Percentiles rank a stretch among this genome's conserved stretches.
phyloP scores from a whole-genome alignment of 2,113 vertebrate species.

The Antigone vipio region DNA sequence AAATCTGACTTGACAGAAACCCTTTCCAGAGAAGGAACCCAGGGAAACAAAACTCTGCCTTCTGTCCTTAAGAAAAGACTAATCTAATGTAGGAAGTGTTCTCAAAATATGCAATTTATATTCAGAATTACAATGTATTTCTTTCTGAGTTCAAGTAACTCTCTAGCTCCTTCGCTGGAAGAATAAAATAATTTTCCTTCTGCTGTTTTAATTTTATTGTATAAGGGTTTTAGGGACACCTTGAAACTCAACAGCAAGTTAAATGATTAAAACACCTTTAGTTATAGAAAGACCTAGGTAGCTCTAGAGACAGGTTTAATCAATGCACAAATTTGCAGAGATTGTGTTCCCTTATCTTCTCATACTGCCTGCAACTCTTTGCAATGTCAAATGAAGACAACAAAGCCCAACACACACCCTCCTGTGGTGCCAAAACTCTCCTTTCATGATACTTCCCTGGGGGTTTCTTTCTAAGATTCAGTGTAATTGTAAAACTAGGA shows the following conservation, averaged over 20 bases:
- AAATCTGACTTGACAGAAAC: constrained; percentile 20
- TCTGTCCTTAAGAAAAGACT: neutral
- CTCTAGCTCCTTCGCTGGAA: neutral
- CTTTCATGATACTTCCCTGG: neutral
- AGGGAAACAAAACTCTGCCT: neutral
- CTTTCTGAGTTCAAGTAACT: neutral
- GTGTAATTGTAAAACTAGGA: neutral
- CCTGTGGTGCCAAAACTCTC: neutral
- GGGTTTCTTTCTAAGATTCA: neutral
- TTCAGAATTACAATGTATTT: neutral
- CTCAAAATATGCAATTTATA: neutral
- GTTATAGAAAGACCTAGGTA: neutral
- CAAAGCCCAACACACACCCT: neutral
- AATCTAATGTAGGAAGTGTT: neutral
- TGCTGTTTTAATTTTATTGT: neutral
- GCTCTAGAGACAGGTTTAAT: neutral
- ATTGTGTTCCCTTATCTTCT: neutral
- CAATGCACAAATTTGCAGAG: neutral
- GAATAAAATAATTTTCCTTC: neutral
- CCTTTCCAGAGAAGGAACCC: neutral
- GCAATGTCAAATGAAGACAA: neutral
- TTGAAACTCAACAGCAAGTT: neutral
- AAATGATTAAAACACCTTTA: neutral
- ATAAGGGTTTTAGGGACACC: neutral
- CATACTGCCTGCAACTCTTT: neutral